Evolutionary conservation across 2,113 vertebrate genomes (phyloP), one percentile per base, ranked within the genome.

Genomic region (Hyaena hyaena): DNA sequence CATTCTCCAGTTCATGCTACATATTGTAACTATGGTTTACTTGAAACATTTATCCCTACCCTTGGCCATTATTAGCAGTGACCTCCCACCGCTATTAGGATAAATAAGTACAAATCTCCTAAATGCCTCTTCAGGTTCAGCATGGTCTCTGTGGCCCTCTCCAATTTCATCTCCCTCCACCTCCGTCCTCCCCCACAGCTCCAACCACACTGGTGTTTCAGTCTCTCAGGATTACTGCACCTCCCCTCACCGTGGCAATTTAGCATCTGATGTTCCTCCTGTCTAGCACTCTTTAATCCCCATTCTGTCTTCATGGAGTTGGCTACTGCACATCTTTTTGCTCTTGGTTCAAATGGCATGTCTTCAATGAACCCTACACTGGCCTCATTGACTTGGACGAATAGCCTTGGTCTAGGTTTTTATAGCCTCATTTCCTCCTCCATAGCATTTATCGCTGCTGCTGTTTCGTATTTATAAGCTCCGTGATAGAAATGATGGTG

Each of bases 401-500:
- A 81, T 43, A 43, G 53, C 73, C 48, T 77, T 61, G 14, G 15
- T 66, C 55, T 53, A 16, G 82, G 65, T 48, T 24, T 66, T 66
- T 23, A 65, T n/a, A 24, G 58, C 23, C 66, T 61, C 58, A 88
- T 96, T 74, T 35, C 43, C 15, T 76, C 24, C 73, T 76, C 43
- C 39, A 61, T 0, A 48, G 26, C 4, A 0, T 19, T 53, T 69
- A 23, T 68, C 79, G 63, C 39, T 17, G 33, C 28, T 53, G 33
- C 24, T 24, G 15, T 76, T 68, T 96, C 84, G 65, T 84, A 58
- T 55, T 66, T 90, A 16, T 50, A 24, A 87, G 31, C 4, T 92
- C 61, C 7, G 0, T 48, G 9, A 69, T 28, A 8, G 66, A 73
- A 93, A 95, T 28, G 68, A 82, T 33, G 69, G 28, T 89, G 19